A percentile compares a stretch with the other conserved stretches of the same genome.
Evolutionary conservation across 2,888 invertebrate species (phyloP).

Genomic region (Ephialtes manifestator): DNA sequence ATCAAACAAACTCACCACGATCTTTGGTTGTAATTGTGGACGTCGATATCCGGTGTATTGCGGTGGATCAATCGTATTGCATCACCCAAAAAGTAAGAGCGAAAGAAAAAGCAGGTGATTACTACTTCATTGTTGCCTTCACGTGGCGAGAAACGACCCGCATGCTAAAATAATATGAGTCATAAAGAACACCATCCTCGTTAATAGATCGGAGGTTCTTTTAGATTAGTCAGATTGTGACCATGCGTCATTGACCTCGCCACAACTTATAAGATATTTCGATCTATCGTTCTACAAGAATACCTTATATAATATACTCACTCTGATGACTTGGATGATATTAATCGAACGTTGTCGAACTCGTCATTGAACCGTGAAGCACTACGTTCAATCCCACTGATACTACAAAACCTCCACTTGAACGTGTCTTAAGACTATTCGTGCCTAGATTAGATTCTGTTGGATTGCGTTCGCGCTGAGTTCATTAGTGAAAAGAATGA

Average conservation of each 20-base stretch:
- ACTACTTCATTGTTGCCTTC: neutral
- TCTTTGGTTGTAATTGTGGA: neutral
- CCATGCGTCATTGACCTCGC: constrained; percentile 1
- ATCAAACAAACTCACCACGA: neutral
- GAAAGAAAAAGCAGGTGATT: constrained; percentile 8
- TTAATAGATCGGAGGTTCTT: neutral
- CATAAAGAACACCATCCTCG: neutral
- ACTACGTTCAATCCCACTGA: neutral
- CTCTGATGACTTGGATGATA: neutral
- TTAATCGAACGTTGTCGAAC: neutral
- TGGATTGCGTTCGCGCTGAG: no score
- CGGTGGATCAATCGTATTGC: neutral
- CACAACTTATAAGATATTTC: neutral
- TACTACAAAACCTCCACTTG: neutral
- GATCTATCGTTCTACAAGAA: neutral
- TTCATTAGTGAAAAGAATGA: no score
- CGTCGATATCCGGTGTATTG: constrained; percentile 15
- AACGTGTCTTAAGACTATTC: neutral
- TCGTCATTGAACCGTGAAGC: neutral
- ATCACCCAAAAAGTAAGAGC: constrained; percentile 4
- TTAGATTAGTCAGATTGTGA: neutral
- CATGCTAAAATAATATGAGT: constrained; percentile 6
- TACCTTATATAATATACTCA: neutral
- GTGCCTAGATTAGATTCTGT: neutral
- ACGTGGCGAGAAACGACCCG: neutral